phyloP scores from a whole-genome alignment of 2,113 vertebrate genomes.

The Halcyon malimbica region DNA sequence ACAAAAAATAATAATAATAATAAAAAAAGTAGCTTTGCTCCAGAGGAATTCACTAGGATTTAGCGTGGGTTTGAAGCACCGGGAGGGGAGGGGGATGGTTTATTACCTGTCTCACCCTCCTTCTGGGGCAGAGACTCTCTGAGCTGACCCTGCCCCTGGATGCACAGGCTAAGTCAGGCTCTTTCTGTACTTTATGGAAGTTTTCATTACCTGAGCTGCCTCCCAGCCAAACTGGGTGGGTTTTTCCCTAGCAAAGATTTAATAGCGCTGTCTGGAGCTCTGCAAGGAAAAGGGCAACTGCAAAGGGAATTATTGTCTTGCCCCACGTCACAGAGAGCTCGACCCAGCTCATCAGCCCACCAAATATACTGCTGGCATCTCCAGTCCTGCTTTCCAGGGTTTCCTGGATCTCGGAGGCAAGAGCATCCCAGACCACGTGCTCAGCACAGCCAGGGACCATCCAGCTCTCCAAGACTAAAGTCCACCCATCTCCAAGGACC shows the following conservation, averaged over 20 bases:
- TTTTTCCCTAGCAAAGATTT: constrained; percentile 32
- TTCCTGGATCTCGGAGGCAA: not conserved
- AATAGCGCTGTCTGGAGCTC: constrained; percentile 44
- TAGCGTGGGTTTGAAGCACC: not conserved
- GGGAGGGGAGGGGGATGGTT: not conserved
- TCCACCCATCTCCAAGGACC: not conserved
- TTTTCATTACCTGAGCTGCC: constrained; percentile 49
- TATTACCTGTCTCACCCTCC: constrained; percentile 37
- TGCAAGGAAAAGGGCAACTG: not conserved
- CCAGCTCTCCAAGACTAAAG: not conserved
- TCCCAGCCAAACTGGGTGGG: constrained; percentile 26
- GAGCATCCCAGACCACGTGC: not conserved
- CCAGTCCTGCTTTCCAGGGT: not conserved
- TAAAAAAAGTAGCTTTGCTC: not conserved
- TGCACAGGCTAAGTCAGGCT: constrained; percentile 1
- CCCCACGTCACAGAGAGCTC: not conserved
- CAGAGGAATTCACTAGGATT: not conserved
- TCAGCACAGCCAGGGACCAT: accelerated
- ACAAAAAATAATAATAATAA: not conserved
- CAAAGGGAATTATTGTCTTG: not conserved
- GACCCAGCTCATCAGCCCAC: not conserved
- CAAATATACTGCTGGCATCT: not conserved
- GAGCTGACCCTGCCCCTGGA: constrained; percentile 50
- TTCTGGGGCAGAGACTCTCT: not conserved
- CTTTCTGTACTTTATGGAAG: constrained; percentile 27